Base-by-base conservation (phyloP, 2,888 invertebrate genomes). In the Cryptocephalus primarius region DNA sequence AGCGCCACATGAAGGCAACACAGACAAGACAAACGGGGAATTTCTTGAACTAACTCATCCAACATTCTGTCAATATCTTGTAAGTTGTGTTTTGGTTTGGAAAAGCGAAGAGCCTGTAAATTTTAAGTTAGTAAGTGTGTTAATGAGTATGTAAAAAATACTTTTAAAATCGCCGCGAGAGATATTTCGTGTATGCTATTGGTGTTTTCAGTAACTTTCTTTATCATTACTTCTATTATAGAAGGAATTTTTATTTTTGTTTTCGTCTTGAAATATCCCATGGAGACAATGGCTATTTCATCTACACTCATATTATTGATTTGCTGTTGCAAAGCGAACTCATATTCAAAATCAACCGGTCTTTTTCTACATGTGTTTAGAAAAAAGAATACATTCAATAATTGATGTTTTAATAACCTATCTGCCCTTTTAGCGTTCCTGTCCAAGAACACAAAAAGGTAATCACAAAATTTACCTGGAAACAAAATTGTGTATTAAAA, bases 231-330 rank as follows among this genome's bases (percentile, higher is more conserved):
- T 32, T 57, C 44, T 40, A 63, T 42, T 33, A 82, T 75, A 1
- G 82, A 71, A 44, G 71, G 70, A 2, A 68, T 56, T 50, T 76
- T 74, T 42, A 88, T 73, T 11, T 73, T 76, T 1, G 79, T 82
- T 68, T 80, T 76, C 11, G 80, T 82, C 71, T 88, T 88, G 59
- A 89, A 89, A 64, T 84, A 87, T 0, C 83, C 86, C 78, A 85
- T 80, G 4, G 82, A 75, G 55, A 84, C 75, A 10, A 88, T 75
- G 9, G 80, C 83, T 48, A 88, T 65, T 61, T 89, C 87, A 53
- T 82, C 77, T 8, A 81, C 55, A 14, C 71, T 73, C 61, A 85
- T 75, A 22, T 75, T 61, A 8, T 76, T 59, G n/a, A 83, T 70
- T 45, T 69, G 66, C 4, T 73, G 61, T 32, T 72, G 66, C 45